Evolutionary conservation across 2,797 vertebrate genomes (phyloP).

Genomic region (Carduelis carduelis): DNA sequence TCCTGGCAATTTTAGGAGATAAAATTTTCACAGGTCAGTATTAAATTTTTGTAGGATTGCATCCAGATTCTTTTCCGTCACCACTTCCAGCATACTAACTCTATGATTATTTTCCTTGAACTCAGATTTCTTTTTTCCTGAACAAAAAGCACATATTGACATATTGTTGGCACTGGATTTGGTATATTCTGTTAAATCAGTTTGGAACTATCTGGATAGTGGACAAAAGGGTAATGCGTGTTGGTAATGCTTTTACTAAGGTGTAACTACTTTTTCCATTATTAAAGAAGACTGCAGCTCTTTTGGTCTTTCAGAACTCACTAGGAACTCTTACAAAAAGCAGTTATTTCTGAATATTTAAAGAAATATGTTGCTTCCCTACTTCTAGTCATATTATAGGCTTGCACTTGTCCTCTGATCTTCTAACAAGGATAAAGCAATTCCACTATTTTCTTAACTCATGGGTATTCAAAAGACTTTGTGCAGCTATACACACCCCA

Average conservation of each 20-base stretch:
- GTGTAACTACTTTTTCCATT: background rate
- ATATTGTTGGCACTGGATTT: background rate
- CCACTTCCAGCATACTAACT: background rate
- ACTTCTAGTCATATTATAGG: background rate
- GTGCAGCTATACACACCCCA: background rate
- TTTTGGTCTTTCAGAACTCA: background rate
- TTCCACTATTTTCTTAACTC: background rate
- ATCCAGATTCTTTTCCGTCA: background rate
- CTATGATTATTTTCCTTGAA: background rate
- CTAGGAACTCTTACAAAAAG: background rate
- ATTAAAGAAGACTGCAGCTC: background rate
- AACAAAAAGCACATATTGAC: background rate
- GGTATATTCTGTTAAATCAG: background rate
- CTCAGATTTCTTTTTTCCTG: background rate
- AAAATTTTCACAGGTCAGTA: background rate
- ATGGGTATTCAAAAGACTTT: background rate
- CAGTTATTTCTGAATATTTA: background rate
- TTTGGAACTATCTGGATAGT: background rate
- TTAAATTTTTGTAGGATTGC: background rate
- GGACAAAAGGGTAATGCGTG: background rate
- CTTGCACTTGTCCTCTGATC: background rate
- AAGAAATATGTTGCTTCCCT: background rate
- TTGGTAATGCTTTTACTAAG: background rate
- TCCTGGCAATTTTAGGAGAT: background rate
- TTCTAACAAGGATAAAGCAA: background rate